Evolutionary conservation across 2,888 invertebrate genomes (phyloP).

Genomic region (Orthosia incerta): DNA sequence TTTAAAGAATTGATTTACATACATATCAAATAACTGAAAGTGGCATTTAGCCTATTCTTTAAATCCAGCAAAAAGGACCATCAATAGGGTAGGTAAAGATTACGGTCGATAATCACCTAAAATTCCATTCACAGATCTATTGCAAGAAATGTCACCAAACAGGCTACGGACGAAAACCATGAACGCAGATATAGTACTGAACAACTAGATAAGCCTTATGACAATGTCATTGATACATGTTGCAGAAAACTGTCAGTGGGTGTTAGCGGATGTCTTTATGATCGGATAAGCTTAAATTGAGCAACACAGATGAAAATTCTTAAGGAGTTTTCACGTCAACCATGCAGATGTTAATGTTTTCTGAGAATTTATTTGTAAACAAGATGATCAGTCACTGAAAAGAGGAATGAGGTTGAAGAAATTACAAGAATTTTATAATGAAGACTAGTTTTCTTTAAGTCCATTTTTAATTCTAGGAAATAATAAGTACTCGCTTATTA

Average conservation of each 20-base stretch:
- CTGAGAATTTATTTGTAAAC: not conserved
- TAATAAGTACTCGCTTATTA: not conserved
- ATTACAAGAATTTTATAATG: not conserved
- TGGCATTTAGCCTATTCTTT: not conserved
- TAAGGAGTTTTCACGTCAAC: slow-evolving; percentile 12
- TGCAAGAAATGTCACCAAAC: not conserved
- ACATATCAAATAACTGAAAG: not conserved
- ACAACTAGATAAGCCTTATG: slow-evolving; percentile 22
- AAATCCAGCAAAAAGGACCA: not conserved
- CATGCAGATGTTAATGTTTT: not conserved
- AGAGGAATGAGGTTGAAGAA: slow-evolving; percentile 1
- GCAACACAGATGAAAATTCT: slow-evolving; percentile 17
- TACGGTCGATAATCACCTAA: too few species aligned
- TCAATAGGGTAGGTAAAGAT: not conserved
- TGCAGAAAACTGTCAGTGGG: slow-evolving; percentile 31
- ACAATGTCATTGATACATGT: slow-evolving; percentile 11
- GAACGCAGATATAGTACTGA: not conserved
- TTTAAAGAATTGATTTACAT: too few species aligned
- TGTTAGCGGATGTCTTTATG: slow-evolving; percentile 19
- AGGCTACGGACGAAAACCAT: not conserved
- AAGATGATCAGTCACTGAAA: slow-evolving; percentile 1
- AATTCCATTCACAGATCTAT: not conserved
- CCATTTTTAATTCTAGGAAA: not conserved
- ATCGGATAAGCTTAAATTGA: slow-evolving; percentile 39
- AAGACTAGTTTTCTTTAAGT: not conserved